Evolutionary conservation across 2,113 vertebrate genomes (phyloP).

Genomic region (Amphiprion ocellaris): DNA sequence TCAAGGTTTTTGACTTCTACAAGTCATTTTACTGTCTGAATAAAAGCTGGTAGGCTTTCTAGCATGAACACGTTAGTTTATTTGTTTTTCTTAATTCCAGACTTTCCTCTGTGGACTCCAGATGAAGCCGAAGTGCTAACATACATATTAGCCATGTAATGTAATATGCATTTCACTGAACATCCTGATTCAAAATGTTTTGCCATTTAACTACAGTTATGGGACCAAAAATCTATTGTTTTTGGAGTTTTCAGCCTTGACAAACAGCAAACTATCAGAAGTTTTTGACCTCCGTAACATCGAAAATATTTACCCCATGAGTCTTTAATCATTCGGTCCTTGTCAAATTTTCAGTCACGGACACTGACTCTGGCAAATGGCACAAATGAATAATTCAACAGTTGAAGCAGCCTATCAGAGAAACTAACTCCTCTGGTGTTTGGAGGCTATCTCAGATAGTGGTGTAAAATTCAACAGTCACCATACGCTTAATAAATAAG

Average conservation of each 20-base stretch:
- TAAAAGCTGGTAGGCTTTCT: background rate
- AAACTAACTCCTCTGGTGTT: constrained; percentile 49
- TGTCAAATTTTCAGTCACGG: constrained; percentile 31
- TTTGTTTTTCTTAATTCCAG: background rate
- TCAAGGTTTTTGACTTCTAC: no score
- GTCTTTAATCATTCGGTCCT: constrained; percentile 38
- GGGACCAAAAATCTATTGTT: no score
- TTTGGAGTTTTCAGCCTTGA: background rate
- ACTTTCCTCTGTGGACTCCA: background rate
- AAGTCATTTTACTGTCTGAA: background rate
- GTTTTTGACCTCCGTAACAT: constrained; percentile 14
- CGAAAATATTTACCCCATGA: constrained; percentile 18
- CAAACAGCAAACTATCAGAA: background rate
- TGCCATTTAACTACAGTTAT: no score
- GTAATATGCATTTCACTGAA: no score
- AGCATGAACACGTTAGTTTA: background rate
- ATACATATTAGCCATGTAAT: no score
- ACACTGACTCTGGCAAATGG: constrained; percentile 20
- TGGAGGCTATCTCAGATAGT: constrained; percentile 48
- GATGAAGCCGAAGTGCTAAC: no score
- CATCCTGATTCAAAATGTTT: no score
- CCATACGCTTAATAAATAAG: constrained; percentile 57
- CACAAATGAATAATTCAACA: constrained; percentile 74
- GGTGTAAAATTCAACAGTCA: constrained; percentile 51
- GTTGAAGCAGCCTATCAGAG: constrained; percentile 44